A percentile compares a stretch with the other conserved stretches of the same genome.
These are phyloP conservation scores for Centropus unirufus DNA, from an alignment of 2,113 vertebrate species.

Conservation along the genomic window DNA sequence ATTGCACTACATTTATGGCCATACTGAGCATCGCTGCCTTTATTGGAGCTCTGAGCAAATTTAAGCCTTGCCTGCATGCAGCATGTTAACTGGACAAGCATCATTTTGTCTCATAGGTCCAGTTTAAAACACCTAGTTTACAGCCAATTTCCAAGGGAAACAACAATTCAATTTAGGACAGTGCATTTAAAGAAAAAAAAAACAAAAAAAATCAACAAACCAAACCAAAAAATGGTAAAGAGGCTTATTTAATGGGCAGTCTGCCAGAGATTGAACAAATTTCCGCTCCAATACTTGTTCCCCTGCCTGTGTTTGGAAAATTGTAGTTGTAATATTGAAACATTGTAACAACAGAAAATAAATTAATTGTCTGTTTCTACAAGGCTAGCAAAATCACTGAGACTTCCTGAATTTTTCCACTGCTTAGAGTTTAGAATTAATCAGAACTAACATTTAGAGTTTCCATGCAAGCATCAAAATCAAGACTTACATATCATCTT, in stretches of 20 bases:
- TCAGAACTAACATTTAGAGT: not conserved
- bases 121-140: not conserved
- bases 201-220: not conserved
- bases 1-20: not conserved
- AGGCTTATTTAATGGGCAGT: not conserved
- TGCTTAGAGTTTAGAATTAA: not conserved
- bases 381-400: constrained; percentile 24
- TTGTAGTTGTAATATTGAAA: not conserved
- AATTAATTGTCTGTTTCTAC: not conserved
- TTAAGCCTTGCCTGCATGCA: not conserved
- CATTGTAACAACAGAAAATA: constrained; percentile 31
- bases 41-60: not conserved
- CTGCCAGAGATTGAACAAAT: constrained; percentile 26
- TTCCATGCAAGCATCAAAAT: not conserved
- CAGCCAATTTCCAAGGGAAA: not conserved
- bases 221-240: not conserved
- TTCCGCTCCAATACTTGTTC: constrained; percentile 9
- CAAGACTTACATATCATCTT: not conserved
- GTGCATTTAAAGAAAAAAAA: not conserved
- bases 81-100: not conserved
- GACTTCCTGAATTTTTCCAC: constrained; percentile 3
- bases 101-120: not conserved
- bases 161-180: not conserved
- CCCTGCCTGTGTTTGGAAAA: not conserved
- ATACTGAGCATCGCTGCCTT: not conserved